Conservation (phyloP, 2,888 invertebrate species). For the Eupithecia insigniata region DNA sequence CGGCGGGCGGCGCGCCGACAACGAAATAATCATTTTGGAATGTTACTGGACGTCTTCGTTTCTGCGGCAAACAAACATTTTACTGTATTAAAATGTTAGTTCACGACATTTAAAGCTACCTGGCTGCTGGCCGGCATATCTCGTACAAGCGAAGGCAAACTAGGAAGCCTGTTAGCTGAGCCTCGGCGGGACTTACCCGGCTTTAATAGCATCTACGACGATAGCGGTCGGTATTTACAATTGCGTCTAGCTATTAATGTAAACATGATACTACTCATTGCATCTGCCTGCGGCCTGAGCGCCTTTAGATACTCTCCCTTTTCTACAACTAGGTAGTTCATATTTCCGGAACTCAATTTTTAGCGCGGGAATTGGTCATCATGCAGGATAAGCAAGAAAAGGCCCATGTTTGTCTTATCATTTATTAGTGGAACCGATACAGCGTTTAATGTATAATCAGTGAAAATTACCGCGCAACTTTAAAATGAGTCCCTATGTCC, state of each 20-base stretch:
- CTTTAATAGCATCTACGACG: conserved; percentile 45
- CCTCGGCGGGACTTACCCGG: conserved; percentile 19
- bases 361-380: conserved; percentile 61
- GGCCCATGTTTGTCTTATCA: conserved; percentile 75
- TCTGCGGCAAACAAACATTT: conserved; percentile 81
- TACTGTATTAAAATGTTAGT: conserved; percentile 69
- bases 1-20: conserved; percentile 53
- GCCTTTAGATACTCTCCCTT: neutral
- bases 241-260: conserved; percentile 46
- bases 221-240: conserved; percentile 51
- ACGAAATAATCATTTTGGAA: conserved; percentile 78
- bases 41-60: conserved; percentile 80
- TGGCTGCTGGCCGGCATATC: conserved; percentile 7
- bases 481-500: conserved; percentile 59
- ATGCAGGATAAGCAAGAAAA: conserved; percentile 82
- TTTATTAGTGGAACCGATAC: conserved; percentile 80
- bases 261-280: conserved; percentile 39
- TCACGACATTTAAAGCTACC: conserved; percentile 42
- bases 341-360: conserved; percentile 17
- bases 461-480: conserved; percentile 59
- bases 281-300: conserved; percentile 18
- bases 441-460: conserved; percentile 58
- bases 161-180: conserved; percentile 31
- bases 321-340: conserved; percentile 9
- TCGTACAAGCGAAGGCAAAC: conserved; percentile 28